Conservation (phyloP, 2,113 vertebrate genomes). For the Psilopsiagon aurifrons region DNA sequence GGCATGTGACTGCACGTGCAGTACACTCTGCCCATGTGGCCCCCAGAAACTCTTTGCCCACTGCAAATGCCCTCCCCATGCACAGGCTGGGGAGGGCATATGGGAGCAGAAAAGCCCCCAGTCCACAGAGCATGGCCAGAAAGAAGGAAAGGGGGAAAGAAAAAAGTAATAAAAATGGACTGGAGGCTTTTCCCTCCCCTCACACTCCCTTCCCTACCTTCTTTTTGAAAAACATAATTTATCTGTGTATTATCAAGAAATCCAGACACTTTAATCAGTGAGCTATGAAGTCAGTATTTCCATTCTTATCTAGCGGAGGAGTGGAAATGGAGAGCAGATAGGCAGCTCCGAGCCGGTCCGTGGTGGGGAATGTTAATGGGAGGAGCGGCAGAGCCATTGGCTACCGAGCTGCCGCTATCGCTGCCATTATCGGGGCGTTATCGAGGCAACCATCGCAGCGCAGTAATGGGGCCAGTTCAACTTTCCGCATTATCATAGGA, state of each 20-base stretch:
- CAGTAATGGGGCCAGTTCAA: constrained; percentile 99
- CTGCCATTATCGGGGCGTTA: constrained; percentile 96
- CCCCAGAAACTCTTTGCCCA: not conserved
- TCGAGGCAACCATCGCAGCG: constrained; percentile 91
- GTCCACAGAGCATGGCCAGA: not conserved
- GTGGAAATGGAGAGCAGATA: constrained; percentile 99
- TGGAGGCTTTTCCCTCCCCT: constrained; percentile 67
- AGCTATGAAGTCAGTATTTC: constrained; percentile 99
- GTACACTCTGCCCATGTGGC: fast-evolving
- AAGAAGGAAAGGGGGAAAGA: constrained; percentile 46
- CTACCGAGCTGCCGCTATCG: constrained; percentile 91
- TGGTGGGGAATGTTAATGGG: constrained; percentile 99
- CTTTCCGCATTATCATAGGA: constrained; percentile 99
- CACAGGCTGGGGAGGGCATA: not conserved
- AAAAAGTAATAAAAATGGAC: constrained; percentile 59
- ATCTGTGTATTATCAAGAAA: constrained; percentile 99
- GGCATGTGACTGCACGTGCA: fast-evolving
- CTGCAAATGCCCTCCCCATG: not conserved
- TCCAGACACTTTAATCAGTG: constrained; percentile 99
- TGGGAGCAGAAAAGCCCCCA: not conserved
- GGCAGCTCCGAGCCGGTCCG: constrained; percentile 89
- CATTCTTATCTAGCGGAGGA: constrained; percentile 99
- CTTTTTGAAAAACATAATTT: constrained; percentile 99
- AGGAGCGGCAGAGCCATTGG: constrained; percentile 88
- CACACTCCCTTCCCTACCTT: constrained; percentile 80